Conservation (phyloP, 2,113 vertebrate species). For the Nestor notabilis region DNA sequence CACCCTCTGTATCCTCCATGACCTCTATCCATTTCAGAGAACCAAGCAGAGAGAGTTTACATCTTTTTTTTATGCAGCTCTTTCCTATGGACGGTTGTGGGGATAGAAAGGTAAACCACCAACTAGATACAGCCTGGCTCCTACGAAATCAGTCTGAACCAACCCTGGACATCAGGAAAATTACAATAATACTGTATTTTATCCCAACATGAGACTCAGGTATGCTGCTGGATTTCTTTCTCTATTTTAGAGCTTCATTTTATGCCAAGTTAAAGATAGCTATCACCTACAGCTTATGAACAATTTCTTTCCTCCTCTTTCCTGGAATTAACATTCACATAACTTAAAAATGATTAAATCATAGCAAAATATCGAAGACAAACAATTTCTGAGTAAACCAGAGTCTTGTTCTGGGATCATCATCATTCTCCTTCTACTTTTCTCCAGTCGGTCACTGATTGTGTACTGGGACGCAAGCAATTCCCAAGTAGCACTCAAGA, state of each 20-base stretch:
- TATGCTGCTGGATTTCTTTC: background rate
- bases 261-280: background rate
- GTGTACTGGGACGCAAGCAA: background rate
- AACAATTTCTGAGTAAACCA: background rate
- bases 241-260: background rate
- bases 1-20: background rate
- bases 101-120: background rate
- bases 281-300: background rate
- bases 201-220: background rate
- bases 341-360: background rate
- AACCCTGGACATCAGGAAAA: background rate
- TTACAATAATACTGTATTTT: background rate
- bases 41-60: background rate
- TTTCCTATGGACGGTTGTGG: background rate
- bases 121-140: background rate
- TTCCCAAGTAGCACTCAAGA: background rate
- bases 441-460: background rate
- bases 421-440: background rate
- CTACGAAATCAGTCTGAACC: background rate
- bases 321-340: background rate
- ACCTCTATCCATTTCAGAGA: background rate
- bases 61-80: background rate
- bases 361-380: background rate
- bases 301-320: background rate
- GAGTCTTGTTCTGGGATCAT: background rate